Base-by-base conservation (phyloP, 2,797 vertebrate genomes). In the Euthynnus affinis region DNA sequence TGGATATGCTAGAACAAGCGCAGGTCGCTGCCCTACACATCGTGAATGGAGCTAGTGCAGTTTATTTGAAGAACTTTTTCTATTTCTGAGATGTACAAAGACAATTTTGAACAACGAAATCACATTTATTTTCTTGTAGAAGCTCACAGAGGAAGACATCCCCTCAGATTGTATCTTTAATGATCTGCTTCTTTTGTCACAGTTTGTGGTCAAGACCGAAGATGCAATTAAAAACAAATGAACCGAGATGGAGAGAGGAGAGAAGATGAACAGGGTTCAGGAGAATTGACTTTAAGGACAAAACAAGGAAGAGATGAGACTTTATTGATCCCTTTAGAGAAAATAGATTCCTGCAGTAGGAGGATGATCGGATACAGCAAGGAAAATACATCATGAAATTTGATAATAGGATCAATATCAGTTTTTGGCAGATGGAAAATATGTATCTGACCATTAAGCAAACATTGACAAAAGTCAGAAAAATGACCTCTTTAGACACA, bases 321-420 rank as follows among this genome's bases (percentile, higher is more conserved):
- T 17, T 58, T 55, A 83, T 74, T 75, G 78, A 77, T 71, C 40
- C 13, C 22, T 64, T 64, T 9, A 5, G 37, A 34, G 9, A 63
- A 69, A 75, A 8, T 9, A 8, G 0, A 9, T 6, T 53, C n/a
- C 51, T 84, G 27, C n/a, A 59, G 55, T 1, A 27, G 1, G 9
- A 48, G 18, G 23, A 27, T 61, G 27, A 44, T 20, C 34, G 44
- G 73, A 62, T 55, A 37, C 23, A 69, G 42, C 13, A 17, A 0
- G 12, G 46, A 77, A 44, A 32, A n/a, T 46, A 23, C 40, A 37
- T 57, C 22, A 42, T 25, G 1, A 53, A 49, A 51, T 49, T 22
- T 59, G 15, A 65, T 40, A 55, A 51, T 49, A 42, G 27, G 60
- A 78, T 68, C 49, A 20, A 58, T 76, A 58, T 63, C 5, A 57